Evolutionary conservation across 2,888 invertebrate genomes (phyloP).

Genomic region (Andrena fulva): DNA sequence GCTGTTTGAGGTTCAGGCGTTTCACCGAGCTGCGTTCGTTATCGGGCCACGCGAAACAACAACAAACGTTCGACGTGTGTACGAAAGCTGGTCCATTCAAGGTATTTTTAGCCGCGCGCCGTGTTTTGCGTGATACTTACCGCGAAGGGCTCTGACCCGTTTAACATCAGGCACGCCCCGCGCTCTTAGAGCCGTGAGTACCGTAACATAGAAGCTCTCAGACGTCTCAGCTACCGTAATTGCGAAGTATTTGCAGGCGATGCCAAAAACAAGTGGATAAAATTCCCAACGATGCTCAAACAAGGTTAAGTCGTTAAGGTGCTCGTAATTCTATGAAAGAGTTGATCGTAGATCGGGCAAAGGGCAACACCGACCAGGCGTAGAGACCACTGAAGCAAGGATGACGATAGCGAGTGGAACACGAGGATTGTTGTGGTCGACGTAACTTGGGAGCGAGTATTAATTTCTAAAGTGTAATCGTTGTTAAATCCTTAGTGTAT

Average conservation of each 20-base stretch:
- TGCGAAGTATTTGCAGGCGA: not conserved
- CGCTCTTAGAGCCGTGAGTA: constrained; percentile 39
- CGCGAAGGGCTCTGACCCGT: constrained; percentile 55
- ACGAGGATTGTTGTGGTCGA: not conserved
- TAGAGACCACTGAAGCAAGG: not conserved
- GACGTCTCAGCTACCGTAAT: constrained; percentile 8
- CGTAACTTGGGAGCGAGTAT: not conserved
- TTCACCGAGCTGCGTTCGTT: not conserved
- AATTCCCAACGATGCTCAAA: constrained; percentile 22
- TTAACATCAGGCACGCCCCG: constrained; percentile 47
- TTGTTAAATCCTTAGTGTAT: constrained; percentile 12
- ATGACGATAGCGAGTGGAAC: not conserved
- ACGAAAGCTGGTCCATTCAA: constrained; percentile 6
- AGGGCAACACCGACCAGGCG: constrained; percentile 1
- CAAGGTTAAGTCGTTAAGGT: not conserved
- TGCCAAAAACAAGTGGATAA: constrained; percentile 17
- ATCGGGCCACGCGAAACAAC: constrained; percentile 16
- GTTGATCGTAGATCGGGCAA: constrained; percentile 21
- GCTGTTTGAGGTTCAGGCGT: constrained; percentile 9
- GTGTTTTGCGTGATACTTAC: constrained; percentile 40
- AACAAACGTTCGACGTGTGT: not conserved
- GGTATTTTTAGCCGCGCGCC: constrained; percentile 35
- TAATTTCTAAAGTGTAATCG: not conserved
- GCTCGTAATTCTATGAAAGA: constrained; percentile 27
- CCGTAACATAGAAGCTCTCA: constrained; percentile 11